Percentiles rank a stretch among this genome's conserved stretches.
Conservation (phyloP, 2,113 vertebrate genomes). For the Pteropus alecto region DNA sequence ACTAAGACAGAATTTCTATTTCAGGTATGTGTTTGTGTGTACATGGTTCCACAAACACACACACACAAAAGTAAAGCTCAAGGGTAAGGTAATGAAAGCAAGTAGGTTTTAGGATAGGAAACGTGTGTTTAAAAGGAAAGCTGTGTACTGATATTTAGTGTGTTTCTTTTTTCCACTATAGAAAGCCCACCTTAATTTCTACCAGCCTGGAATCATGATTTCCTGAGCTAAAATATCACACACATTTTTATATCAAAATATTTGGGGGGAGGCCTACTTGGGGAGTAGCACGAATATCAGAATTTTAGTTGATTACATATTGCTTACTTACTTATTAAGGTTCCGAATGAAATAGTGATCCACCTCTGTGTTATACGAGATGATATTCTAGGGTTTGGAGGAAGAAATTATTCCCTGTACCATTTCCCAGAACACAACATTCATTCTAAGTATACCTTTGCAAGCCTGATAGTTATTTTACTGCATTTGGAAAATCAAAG, state of each 20-base stretch:
- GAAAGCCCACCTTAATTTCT: background rate
- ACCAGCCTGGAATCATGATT: background rate
- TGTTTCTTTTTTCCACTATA: background rate
- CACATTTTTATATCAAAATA: constrained; percentile 55
- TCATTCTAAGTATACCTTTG: constrained; percentile 63
- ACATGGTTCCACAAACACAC: background rate
- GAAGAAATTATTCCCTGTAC: background rate
- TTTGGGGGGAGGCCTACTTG: background rate
- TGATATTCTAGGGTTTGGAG: background rate
- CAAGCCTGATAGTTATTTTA: constrained; percentile 64
- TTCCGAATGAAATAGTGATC: constrained; percentile 57
- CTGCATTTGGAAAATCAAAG: constrained; percentile 70
- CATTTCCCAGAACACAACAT: constrained; percentile 49
- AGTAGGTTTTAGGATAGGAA: background rate
- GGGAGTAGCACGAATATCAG: background rate
- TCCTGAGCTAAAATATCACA: background rate
- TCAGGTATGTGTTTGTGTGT: too few relatives aligned
- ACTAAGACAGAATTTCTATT: background rate
- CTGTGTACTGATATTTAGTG: background rate
- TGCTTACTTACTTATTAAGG: constrained; percentile 51
- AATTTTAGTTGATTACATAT: constrained; percentile 68
- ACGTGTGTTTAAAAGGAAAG: background rate
- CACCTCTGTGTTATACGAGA: constrained; percentile 43
- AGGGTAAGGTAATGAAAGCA: background rate
- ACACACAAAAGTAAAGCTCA: background rate